Percentiles rank a stretch among this genome's conserved stretches.
phyloP scores from a whole-genome alignment of 2,888 invertebrate species.

The Eudemis profundana region DNA sequence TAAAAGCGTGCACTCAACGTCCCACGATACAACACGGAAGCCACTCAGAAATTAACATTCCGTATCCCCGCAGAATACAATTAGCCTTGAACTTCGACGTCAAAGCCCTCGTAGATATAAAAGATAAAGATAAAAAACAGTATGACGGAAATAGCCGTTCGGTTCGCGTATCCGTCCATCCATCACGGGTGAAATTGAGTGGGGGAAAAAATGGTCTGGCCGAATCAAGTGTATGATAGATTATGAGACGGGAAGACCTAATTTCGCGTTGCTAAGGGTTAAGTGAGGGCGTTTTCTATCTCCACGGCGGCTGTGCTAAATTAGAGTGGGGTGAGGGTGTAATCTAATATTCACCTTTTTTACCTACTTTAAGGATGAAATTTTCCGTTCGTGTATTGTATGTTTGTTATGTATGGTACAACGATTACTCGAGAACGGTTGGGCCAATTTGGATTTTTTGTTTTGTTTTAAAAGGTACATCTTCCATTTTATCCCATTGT shows the following conservation, averaged over 20 bases:
- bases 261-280: neutral
- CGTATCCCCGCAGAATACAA: slow-evolving; percentile 1
- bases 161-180: slow-evolving; percentile 35
- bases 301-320: too few species aligned
- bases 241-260: slow-evolving; percentile 18
- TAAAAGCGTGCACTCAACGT: neutral
- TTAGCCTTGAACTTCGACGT: slow-evolving; percentile 41
- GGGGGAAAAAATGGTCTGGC: slow-evolving; percentile 25
- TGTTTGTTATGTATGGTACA: too few species aligned
- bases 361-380: too few species aligned
- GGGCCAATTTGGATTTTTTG: too few species aligned
- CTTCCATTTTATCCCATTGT: too few species aligned
- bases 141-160: slow-evolving; percentile 18
- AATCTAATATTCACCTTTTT: too few species aligned
- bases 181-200: slow-evolving; percentile 41
- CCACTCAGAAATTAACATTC: slow-evolving; percentile 31
- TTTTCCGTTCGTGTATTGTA: too few species aligned
- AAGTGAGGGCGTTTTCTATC: neutral
- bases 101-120: slow-evolving; percentile 32
- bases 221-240: slow-evolving; percentile 34
- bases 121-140: slow-evolving; percentile 20
- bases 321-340: too few species aligned
- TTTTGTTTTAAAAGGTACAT: too few species aligned
- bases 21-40: neutral
- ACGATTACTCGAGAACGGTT: too few species aligned